Evolutionary conservation across 2,113 vertebrate species (phyloP).

Genomic region (Apteryx owenii): DNA sequence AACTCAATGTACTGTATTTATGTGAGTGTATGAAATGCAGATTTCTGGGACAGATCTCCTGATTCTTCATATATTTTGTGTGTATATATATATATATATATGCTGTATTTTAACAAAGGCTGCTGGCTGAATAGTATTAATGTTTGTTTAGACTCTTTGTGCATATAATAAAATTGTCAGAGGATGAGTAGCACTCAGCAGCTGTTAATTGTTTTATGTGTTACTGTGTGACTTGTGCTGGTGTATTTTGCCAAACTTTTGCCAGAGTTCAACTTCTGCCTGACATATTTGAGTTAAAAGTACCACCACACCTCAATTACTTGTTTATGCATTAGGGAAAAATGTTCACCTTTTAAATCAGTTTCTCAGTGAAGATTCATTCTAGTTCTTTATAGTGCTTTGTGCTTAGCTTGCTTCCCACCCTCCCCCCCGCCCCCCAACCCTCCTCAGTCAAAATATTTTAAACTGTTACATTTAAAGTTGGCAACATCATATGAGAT

Average conservation of each 20-base stretch:
- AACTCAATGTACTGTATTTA: background rate
- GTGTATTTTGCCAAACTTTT: background rate
- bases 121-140: background rate
- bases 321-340: background rate
- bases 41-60: background rate
- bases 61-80: accelerated
- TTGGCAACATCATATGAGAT: background rate
- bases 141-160: background rate
- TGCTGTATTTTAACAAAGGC: background rate
- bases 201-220: accelerated
- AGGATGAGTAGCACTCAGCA: background rate
- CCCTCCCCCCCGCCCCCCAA: too few relatives aligned
- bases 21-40: background rate
- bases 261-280: background rate
- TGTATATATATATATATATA: background rate
- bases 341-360: background rate
- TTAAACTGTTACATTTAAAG: background rate
- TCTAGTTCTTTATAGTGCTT: background rate
- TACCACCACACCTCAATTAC: background rate
- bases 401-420: background rate
- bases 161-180: background rate
- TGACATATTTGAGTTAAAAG: background rate
- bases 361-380: background rate
- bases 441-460: background rate
- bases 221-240: background rate